phyloP scores from a whole-genome alignment of 2,797 vertebrate species.

The Botia kubotai region DNA sequence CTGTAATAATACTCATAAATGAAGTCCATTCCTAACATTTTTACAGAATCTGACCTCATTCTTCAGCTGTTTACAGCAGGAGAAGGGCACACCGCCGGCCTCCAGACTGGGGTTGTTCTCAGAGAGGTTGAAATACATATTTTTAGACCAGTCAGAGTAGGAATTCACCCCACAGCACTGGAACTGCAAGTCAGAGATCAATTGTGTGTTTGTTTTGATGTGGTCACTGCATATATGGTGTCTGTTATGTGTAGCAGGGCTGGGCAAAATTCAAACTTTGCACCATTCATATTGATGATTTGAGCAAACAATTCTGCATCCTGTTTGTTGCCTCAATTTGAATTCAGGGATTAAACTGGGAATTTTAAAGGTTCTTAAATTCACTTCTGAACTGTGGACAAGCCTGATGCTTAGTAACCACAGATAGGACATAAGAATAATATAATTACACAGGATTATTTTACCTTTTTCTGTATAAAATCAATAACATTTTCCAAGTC shows the following conservation, averaged over 20 bases:
- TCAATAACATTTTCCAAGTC: constrained; percentile 87
- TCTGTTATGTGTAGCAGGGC: too few relatives aligned
- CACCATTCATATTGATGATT: too few relatives aligned
- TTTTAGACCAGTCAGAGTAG: constrained; percentile 81
- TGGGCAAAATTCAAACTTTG: too few relatives aligned
- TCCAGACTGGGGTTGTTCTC: constrained; percentile 83
- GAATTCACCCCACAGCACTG: constrained; percentile 82
- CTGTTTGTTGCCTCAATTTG: too few relatives aligned
- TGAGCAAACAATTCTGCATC: too few relatives aligned
- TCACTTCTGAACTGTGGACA: too few relatives aligned
- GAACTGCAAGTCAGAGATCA: constrained; percentile 70
- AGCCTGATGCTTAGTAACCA: neutral
- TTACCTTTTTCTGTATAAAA: constrained; percentile 87
- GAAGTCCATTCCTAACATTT: neutral
- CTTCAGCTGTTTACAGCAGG: constrained; percentile 76
- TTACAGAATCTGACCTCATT: constrained; percentile 71
- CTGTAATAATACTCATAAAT: too few relatives aligned
- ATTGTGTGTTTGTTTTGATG: neutral
- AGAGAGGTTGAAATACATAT: constrained; percentile 81
- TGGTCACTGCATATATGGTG: too few relatives aligned
- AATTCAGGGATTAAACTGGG: neutral
- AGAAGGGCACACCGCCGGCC: constrained; percentile 84
- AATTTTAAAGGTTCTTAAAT: neutral
- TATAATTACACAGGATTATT: neutral
- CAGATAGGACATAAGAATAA: neutral